Conservation (phyloP, 2,113 vertebrate genomes). For the Erinaceus europaeus region DNA sequence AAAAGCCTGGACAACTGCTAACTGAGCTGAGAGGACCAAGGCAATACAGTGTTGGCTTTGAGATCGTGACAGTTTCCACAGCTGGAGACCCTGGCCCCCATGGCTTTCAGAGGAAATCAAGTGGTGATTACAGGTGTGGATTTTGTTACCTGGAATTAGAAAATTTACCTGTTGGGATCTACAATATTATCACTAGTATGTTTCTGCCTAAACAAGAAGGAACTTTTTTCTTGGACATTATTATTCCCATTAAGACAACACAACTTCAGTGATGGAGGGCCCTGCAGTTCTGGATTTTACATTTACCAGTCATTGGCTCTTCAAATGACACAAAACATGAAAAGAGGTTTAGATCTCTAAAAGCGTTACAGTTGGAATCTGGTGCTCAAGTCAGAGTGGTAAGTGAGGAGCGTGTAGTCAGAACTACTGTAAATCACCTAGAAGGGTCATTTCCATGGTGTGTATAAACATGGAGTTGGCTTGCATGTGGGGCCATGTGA, state of each 20-base stretch:
- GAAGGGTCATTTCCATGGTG: too few species aligned
- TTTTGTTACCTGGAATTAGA: conserved; percentile 96
- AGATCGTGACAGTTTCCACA: conserved; percentile 88
- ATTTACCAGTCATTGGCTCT: background rate
- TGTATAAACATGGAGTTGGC: too few species aligned
- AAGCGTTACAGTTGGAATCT: background rate
- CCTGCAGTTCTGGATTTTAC: background rate
- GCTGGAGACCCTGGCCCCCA: conserved; percentile 86
- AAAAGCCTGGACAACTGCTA: conserved; percentile 92
- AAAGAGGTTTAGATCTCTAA: background rate
- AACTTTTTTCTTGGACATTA: conserved; percentile 96
- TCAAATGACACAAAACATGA: background rate
- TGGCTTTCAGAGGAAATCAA: conserved; percentile 89
- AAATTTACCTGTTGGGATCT: conserved; percentile 89
- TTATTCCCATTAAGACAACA: conserved; percentile 87
- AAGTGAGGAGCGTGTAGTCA: conserved; percentile 17
- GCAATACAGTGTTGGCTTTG: conserved; percentile 96
- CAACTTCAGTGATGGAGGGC: conserved; percentile 92
- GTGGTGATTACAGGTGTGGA: conserved; percentile 98
- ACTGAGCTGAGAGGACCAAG: conserved; percentile 95
- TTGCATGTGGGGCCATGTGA: too few species aligned
- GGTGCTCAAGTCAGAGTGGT: conserved; percentile 37
- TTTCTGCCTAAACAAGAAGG: conserved; percentile 98
- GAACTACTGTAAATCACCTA: background rate
- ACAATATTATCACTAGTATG: conserved; percentile 95